Evolutionary conservation across 1,140 invertebrate species (phyloP).

Genomic region (Temnothorax nylanderi): DNA sequence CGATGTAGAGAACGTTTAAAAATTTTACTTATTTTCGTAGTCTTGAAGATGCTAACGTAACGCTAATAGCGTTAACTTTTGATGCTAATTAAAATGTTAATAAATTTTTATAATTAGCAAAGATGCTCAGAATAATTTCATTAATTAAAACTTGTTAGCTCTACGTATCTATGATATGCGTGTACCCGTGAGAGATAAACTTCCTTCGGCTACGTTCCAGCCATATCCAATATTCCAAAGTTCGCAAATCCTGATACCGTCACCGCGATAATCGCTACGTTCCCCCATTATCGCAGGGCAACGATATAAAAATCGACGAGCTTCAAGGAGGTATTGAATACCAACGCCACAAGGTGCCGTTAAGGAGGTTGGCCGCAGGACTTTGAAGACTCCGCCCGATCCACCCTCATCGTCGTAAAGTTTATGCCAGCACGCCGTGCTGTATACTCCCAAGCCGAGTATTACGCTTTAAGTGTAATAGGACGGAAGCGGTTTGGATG

Average conservation of each 20-base stretch:
- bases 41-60: neutral
- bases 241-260: slow-evolving; percentile 30
- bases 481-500: neutral
- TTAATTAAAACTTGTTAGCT: neutral
- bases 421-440: slow-evolving; percentile 52
- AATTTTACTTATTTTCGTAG: neutral
- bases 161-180: neutral
- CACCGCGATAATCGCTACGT: slow-evolving; percentile 32
- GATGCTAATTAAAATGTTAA: neutral
- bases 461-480: slow-evolving; percentile 54
- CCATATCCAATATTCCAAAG: neutral
- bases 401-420: slow-evolving; percentile 63
- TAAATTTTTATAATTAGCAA: neutral
- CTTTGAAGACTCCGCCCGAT: slow-evolving; percentile 54
- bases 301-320: slow-evolving; percentile 37
- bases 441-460: slow-evolving; percentile 45
- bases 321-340: slow-evolving; percentile 51
- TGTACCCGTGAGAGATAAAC: neutral
- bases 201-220: neutral
- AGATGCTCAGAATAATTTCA: neutral
- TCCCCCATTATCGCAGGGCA: slow-evolving; percentile 12
- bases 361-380: slow-evolving; percentile 45
- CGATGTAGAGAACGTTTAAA: neutral
- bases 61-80: neutral
- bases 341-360: slow-evolving; percentile 46